phyloP scores from a whole-genome alignment of 1,140 invertebrate genomes.

The Drosophila teissieri region DNA sequence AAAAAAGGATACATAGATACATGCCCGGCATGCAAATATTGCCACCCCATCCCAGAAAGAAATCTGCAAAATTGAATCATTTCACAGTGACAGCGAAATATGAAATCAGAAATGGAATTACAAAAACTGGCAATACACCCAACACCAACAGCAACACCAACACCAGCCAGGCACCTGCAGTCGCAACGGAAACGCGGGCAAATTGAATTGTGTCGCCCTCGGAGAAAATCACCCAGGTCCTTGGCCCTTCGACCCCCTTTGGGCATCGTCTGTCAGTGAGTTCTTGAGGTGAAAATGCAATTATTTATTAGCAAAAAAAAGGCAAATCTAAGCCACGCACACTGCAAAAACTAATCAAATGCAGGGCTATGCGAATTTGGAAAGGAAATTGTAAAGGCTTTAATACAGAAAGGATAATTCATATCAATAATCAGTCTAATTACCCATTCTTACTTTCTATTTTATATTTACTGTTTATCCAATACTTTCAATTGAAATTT shows the following conservation, averaged over 20 bases:
- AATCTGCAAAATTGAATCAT: constrained; percentile 79
- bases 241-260: neutral
- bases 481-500: too few species aligned
- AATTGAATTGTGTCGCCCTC: constrained; percentile 74
- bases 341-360: neutral
- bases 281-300: constrained; percentile 82
- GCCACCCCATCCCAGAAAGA: constrained; percentile 34
- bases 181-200: constrained; percentile 72
- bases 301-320: constrained; percentile 75
- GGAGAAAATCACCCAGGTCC: constrained; percentile 24
- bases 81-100: constrained; percentile 78
- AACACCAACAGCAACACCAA: too few species aligned
- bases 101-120: constrained; percentile 77
- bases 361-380: neutral
- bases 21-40: constrained; percentile 60
- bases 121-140: constrained; percentile 43
- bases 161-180: constrained; percentile 17
- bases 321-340: constrained; percentile 23
- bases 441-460: too few species aligned
- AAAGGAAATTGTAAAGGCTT: too few species aligned
- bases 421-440: too few species aligned
- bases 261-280: constrained; percentile 68
- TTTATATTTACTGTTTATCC: too few species aligned
- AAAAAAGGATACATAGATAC: constrained; percentile 27
- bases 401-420: too few species aligned